Evolutionary conservation across 30 jellyfish, hydroid and myxozoan genomes (phyloP).

Genomic region (Aurelia sp.): DNA sequence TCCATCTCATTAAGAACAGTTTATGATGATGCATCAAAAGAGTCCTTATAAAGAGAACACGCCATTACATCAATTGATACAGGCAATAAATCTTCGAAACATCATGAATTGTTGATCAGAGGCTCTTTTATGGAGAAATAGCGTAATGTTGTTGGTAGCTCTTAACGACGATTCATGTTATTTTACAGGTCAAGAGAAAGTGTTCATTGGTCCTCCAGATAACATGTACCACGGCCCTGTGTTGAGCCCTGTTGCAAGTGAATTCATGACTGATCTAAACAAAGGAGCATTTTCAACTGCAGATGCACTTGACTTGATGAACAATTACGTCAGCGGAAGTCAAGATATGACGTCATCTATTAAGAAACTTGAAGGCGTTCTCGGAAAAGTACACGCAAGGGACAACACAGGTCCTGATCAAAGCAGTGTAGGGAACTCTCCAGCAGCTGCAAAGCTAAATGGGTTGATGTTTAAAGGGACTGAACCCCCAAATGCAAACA

Average conservation of each 20-base stretch:
- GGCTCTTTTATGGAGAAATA: too few relatives aligned
- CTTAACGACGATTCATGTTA: neutral
- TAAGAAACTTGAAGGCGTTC: constrained; percentile 64
- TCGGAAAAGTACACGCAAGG: constrained; percentile 56
- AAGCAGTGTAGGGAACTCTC: neutral
- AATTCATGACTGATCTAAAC: constrained; percentile 78
- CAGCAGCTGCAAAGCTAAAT: constrained; percentile 20
- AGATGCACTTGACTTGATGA: constrained; percentile 95
- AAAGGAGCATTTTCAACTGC: constrained; percentile 87
- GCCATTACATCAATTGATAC: too few relatives aligned
- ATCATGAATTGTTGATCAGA: too few relatives aligned
- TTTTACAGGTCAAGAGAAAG: constrained; percentile 44
- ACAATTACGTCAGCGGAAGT: constrained; percentile 94
- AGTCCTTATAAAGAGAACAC: too few relatives aligned
- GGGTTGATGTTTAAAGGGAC: constrained; percentile 21
- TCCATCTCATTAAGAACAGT: too few relatives aligned
- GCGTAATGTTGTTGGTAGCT: too few relatives aligned
- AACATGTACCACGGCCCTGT: constrained; percentile 80
- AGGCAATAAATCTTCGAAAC: too few relatives aligned
- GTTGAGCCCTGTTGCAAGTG: constrained; percentile 85
- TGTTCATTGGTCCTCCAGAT: constrained; percentile 72
- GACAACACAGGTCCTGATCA: constrained; percentile 21
- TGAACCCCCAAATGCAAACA: neutral
- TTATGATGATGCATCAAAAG: too few relatives aligned
- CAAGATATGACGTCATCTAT: constrained; percentile 95